These are phyloP conservation scores for Stenurella melanura DNA, from an alignment of 2,888 invertebrate genomes.

Conservation along the genomic window DNA sequence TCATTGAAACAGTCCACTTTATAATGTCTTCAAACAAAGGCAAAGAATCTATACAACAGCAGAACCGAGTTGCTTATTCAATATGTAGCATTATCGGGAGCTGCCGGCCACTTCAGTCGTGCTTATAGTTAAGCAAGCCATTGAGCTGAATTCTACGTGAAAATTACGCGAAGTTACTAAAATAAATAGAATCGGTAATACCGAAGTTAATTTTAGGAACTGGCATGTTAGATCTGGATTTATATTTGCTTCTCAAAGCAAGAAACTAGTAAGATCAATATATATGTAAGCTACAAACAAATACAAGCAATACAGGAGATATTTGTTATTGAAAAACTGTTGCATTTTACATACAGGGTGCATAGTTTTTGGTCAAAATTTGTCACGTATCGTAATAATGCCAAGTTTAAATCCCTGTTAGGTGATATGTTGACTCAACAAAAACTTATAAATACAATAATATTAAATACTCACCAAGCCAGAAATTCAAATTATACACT, in stretches of 20 bases:
- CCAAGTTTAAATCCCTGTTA: no score
- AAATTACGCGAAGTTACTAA: constrained; percentile 27
- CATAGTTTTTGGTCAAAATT: no score
- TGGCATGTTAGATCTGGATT: not conserved
- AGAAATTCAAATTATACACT: no score
- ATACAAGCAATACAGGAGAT: not conserved
- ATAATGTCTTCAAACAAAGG: constrained; percentile 52
- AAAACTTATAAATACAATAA: no score
- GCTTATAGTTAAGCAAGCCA: constrained; percentile 8
- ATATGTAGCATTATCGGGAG: constrained; percentile 41
- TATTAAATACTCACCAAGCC: no score
- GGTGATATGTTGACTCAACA: no score
- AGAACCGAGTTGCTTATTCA: constrained; percentile 44
- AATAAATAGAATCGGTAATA: constrained; percentile 18
- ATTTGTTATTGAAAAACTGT: no score
- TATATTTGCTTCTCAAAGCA: constrained; percentile 6
- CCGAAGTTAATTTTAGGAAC: not conserved
- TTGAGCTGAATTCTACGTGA: constrained; percentile 15
- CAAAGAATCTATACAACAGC: constrained; percentile 45
- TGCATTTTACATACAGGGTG: no score
- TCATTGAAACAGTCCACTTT: constrained; percentile 48
- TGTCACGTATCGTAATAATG: no score
- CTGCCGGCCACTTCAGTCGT: constrained; percentile 33
- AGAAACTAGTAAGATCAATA: constrained; percentile 15
- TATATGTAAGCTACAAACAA: not conserved